Conservation (phyloP, 2,113 vertebrate species). For the Notiomystis cincta region DNA sequence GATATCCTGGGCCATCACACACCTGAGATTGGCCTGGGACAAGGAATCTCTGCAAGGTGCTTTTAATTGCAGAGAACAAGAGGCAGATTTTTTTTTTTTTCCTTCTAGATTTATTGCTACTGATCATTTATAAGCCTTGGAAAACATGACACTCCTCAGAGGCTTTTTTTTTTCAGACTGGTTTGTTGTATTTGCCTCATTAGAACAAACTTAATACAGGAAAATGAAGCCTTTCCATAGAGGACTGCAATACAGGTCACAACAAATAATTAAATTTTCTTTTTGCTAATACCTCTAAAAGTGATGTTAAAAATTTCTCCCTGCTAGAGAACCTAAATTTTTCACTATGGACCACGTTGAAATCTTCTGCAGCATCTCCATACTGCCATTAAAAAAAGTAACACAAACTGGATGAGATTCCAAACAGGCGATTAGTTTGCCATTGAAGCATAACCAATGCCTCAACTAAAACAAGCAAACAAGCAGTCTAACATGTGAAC, state of each 20-base stretch:
- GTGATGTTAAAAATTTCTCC: neutral
- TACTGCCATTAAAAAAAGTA: neutral
- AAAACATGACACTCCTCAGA: neutral
- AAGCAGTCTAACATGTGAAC: constrained; percentile 69
- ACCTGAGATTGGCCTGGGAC: neutral
- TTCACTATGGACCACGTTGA: neutral
- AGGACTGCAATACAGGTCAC: neutral
- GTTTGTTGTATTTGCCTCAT: neutral
- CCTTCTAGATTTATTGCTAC: neutral
- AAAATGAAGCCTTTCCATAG: neutral
- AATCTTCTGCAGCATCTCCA: neutral
- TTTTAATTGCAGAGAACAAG: neutral
- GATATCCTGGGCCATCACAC: neutral
- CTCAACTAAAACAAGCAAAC: constrained; percentile 71
- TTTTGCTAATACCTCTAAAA: neutral
- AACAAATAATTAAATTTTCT: neutral
- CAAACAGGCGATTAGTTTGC: constrained; percentile 64
- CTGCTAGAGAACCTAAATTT: neutral
- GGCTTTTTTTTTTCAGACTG: neutral
- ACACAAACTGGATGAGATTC: constrained; percentile 50
- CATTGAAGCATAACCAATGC: constrained; percentile 70
- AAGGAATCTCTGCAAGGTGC: neutral
- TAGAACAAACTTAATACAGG: neutral
- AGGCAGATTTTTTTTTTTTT: neutral
- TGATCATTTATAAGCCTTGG: neutral